phyloP scores from a whole-genome alignment of 2,113 vertebrate genomes.

The Rhinopomastus cyanomelas region DNA sequence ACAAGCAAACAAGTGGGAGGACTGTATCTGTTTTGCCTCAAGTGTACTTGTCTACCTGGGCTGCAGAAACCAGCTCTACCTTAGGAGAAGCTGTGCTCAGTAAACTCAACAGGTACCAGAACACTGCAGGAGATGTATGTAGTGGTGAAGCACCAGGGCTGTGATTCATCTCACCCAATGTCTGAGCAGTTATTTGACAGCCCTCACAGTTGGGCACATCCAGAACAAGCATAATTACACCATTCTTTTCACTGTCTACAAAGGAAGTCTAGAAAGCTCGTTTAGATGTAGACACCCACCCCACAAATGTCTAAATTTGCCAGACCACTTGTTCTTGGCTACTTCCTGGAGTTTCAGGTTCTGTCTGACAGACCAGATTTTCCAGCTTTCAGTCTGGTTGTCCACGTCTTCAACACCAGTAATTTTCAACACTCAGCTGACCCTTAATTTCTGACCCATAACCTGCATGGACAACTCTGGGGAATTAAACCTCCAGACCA shows the following conservation, averaged over 20 bases:
- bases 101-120: background rate
- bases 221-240: background rate
- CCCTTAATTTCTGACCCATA: background rate
- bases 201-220: background rate
- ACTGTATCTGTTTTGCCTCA: background rate
- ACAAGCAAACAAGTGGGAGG: background rate
- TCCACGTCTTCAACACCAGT: background rate
- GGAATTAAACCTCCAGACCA: background rate
- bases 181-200: background rate
- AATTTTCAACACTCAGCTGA: background rate
- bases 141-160: background rate
- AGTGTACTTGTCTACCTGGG: background rate
- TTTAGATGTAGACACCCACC: background rate
- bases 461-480: background rate
- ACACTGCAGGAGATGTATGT: background rate
- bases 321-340: background rate
- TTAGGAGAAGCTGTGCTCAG: background rate
- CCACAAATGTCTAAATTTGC: constrained; percentile 27
- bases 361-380: background rate
- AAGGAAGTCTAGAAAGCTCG: background rate
- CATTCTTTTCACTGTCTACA: background rate
- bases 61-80: background rate
- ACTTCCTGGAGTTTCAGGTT: background rate
- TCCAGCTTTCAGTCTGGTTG: background rate
- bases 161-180: background rate